Evolutionary conservation across 2,113 vertebrate species (phyloP), one percentile per base, ranked within the genome.

Genomic region (Engraulis encrasicolus): DNA sequence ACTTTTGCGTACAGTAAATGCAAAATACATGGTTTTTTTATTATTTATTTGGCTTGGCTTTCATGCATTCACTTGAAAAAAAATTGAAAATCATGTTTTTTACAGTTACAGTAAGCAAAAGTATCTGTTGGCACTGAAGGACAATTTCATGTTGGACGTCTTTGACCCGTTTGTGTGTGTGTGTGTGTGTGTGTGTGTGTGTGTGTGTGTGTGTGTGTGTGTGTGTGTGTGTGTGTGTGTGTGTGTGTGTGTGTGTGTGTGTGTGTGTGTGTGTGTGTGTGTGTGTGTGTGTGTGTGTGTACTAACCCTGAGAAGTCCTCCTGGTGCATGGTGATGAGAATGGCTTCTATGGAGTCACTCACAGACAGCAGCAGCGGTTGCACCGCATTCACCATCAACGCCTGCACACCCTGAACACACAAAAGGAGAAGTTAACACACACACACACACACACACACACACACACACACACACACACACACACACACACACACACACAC

Each of bases 301-400:
- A 48, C 86, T 95, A 93, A 98, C 98, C 97, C 96, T 86, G 97
- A 97, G 88, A 99, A 99, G 88, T 99, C 98, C 88, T 99, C 98
- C 83, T 98, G 98, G 86, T 99, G 98, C 92, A 99, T 95, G 0
- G 98, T 99, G 91, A 99, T 97, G 91, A 99, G 97, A 90, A 99
- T 99, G 89, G 98, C 97, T 89, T 99, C 97, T 31, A 99, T 93
- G 11, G 98, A 98, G 89, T 99, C 98, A 2, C 94, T 96, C 38
- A 99, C 97, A 0, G 98, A 99, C 90, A 94, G 97, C 83, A 99
- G 93, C 0, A 99, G 93, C 0, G 98, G 98, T 84, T 98, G 97
- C 80, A 99, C 92, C 0, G 98, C 97, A 20, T 86, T 96, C 87
- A 92, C 95, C 98, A 99, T 99, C 54, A 99, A 95, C 86, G 91